Conservation (phyloP, 2,797 vertebrate species). For the Centroberyx gerrardi region DNA sequence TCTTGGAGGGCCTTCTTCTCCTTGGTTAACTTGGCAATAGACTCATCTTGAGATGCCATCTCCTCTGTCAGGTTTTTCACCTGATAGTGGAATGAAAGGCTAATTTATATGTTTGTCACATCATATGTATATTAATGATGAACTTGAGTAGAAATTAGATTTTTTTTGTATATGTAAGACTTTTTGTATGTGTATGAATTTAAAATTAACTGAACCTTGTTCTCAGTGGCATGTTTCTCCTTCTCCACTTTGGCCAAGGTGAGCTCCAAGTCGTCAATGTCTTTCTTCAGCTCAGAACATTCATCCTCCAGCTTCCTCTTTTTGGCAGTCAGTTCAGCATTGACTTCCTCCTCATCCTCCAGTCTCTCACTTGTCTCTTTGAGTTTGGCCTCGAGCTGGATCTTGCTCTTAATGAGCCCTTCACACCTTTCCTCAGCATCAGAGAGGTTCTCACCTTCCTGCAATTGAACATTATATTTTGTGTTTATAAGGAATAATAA, state of each 20-base stretch:
- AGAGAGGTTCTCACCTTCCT: constrained; percentile 78
- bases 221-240: constrained; percentile 79
- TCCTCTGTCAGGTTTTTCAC: constrained; percentile 90
- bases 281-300: constrained; percentile 76
- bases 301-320: constrained; percentile 78
- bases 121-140: too few relatives aligned
- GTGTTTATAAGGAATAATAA: neutral
- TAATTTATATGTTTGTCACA: too few relatives aligned
- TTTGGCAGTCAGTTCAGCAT: constrained; percentile 85
- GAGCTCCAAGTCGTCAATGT: constrained; percentile 79
- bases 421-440: constrained; percentile 79
- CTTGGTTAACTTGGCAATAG: constrained; percentile 85
- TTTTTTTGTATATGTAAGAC: too few relatives aligned
- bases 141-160: too few relatives aligned
- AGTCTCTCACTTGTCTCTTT: constrained; percentile 88
- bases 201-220: constrained; percentile 62
- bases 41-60: constrained; percentile 86
- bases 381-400: constrained; percentile 89
- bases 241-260: constrained; percentile 79
- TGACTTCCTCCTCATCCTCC: constrained; percentile 90
- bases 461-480: neutral
- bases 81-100: constrained; percentile 48
- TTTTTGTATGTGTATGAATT: neutral
- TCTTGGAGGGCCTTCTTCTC: constrained; percentile 86
- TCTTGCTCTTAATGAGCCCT: constrained; percentile 76